These are phyloP conservation scores for Heliocidaris erythrogramma DNA, from an alignment of 35 echinoderm and acorn worm species.

Conservation along the genomic window DNA sequence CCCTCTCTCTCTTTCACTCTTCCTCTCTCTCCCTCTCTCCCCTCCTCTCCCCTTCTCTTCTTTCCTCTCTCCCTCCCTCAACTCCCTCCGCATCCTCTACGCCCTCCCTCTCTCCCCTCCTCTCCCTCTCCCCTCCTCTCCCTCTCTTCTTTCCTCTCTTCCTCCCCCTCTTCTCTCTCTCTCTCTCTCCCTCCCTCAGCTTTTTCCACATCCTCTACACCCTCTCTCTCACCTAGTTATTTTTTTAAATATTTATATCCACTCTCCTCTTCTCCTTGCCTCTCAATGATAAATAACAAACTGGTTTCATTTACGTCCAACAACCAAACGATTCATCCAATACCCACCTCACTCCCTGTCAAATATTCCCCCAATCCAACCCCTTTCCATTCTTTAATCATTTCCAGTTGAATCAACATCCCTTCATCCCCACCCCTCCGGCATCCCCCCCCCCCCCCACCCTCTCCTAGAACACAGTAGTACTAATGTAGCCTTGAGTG, in stretches of 20 bases:
- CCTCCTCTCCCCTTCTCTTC: neutral
- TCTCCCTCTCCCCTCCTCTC: too few species aligned
- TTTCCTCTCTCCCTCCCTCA: neutral
- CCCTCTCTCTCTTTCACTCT: neutral
- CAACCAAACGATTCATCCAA: too few species aligned
- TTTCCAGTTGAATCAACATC: too few species aligned
- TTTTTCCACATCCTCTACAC: neutral
- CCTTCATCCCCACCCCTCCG: neutral
- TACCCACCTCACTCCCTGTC: too few species aligned
- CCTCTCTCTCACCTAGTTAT: neutral
- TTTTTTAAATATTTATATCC: too few species aligned
- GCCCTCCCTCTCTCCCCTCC: neutral
- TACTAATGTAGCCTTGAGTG: neutral
- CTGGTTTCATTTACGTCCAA: too few species aligned
- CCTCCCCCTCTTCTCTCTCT: neutral
- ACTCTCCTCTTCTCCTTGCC: neutral
- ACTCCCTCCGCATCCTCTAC: neutral
- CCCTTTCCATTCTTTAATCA: too few species aligned
- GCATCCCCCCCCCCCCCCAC: neutral
- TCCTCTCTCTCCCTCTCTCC: neutral
- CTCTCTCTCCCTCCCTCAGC: neutral
- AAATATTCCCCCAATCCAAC: too few species aligned
- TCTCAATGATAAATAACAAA: too few species aligned
- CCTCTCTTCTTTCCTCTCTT: neutral
- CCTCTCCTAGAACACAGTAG: neutral